These are phyloP conservation scores for Selene dorsalis DNA, from an alignment of 2,797 vertebrate species.

Conservation along the genomic window DNA sequence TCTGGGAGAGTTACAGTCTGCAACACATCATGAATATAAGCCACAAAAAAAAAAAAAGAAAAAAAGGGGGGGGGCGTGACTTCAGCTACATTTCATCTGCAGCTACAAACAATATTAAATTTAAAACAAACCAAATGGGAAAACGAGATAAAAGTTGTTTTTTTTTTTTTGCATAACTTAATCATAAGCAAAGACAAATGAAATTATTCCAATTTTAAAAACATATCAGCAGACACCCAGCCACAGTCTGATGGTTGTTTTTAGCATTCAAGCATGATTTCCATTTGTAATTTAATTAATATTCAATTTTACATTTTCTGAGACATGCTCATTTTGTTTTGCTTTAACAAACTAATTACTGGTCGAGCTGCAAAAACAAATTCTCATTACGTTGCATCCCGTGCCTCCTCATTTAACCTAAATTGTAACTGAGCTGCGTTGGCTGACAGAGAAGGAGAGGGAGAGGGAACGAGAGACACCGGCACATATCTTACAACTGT, in stretches of 20 bases:
- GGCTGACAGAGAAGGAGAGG: constrained; percentile 22
- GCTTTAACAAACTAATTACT: constrained; percentile 81
- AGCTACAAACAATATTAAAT: constrained; percentile 19
- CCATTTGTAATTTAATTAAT: constrained; percentile 78
- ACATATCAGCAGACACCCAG: constrained; percentile 35
- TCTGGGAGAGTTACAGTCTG: constrained; percentile 39
- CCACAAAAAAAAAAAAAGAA: not conserved
- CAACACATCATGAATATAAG: constrained; percentile 21
- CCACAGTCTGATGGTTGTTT: constrained; percentile 41
- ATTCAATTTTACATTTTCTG: constrained; percentile 77
- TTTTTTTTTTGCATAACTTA: not conserved
- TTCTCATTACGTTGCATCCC: constrained; percentile 73
- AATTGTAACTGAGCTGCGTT: constrained; percentile 55
- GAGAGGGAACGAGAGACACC: not conserved
- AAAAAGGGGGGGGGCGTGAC: not conserved
- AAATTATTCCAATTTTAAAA: constrained; percentile 45
- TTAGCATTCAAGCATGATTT: constrained; percentile 64
- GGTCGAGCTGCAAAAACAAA: constrained; percentile 68
- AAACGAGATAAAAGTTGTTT: constrained; percentile 15
- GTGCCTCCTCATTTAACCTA: constrained; percentile 63
- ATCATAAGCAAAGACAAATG: constrained; percentile 24
- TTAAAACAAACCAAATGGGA: constrained; percentile 46
- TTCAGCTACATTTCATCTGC: not conserved
- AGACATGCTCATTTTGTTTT: constrained; percentile 68
- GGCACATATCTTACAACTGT: constrained; percentile 6